A percentile compares a stretch with the other conserved stretches of the same genome.
These are phyloP conservation scores for Dinomys branickii DNA, from an alignment of 2,113 vertebrate species.

Conservation along the genomic window DNA sequence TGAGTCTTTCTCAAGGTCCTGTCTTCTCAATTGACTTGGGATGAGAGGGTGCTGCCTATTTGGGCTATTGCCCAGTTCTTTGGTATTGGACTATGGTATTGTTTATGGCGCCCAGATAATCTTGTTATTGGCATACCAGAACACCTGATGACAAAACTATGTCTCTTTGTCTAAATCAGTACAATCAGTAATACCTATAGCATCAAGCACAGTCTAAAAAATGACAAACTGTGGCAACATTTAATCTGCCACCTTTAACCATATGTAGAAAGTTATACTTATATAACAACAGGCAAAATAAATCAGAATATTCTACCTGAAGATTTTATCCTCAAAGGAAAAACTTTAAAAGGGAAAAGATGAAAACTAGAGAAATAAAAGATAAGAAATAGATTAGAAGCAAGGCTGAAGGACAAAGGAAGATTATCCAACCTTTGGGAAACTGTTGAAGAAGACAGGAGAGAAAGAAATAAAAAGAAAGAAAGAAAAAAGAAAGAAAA, in stretches of 20 bases:
- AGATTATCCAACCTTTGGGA: neutral
- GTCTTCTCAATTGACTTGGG: neutral
- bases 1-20: neutral
- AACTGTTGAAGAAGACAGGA: neutral
- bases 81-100: neutral
- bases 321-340: neutral
- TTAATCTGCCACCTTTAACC: neutral
- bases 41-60: neutral
- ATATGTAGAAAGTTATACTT: neutral
- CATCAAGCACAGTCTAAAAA: neutral
- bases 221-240: neutral
- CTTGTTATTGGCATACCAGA: neutral
- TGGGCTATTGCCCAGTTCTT: neutral
- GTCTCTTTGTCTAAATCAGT: neutral
- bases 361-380: neutral
- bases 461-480: neutral
- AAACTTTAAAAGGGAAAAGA: neutral
- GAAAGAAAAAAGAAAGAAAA: too few relatives aligned
- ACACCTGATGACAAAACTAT: neutral
- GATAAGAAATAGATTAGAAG: neutral
- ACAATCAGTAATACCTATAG: neutral
- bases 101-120: neutral
- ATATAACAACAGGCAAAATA: neutral
- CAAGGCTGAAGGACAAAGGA: neutral
- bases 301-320: neutral